Evolutionary conservation across 92 coral and sea anemone species (phyloP), one percentile per base, ranked within the genome.

Genomic region (Heliopora coerulea): DNA sequence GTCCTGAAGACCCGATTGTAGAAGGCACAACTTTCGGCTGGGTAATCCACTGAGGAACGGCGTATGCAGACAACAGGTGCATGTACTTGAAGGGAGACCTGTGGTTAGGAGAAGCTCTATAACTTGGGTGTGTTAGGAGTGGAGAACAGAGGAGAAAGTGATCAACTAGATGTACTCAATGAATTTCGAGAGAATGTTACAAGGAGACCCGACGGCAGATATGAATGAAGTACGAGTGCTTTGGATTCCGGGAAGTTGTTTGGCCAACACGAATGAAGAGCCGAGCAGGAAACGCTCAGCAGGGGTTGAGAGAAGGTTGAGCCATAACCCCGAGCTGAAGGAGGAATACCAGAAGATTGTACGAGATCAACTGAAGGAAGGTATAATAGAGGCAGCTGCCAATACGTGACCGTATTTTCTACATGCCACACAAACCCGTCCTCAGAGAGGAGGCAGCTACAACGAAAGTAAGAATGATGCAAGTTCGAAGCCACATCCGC

Each of bases 21-120:
- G 89, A 85, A 40, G 89, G 86, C 20, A 86, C 86, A 14, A 69
- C 80, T 66, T 86, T 86, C 48, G 82, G 87, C 31, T 86, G 86
- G 86, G 69, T 85, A 21, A 75, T 86, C 30, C 90, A 72, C 33
- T 83, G 83, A 34, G 86, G 83, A 11, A 30, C 56, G 23, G 83
- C 82, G 23, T 82, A 82, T 56, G 70, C 81, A n/a, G 84, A 82
- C 68, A 68, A 49, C 19, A 54, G 20, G 8, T 84, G 88, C 34
- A 80, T 80, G 91, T n/a, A n/a, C n/a, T n/a, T n/a, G n/a, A n/a
- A n/a, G n/a, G 50, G 83, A 83, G 60, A 29, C 18, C 28, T 26
- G 65, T 33, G 88, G 79, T 26, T 84, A 80, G 24, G 81, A 68
- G 49, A 31, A 27, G 48, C 58, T 84, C 52, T 80, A 80, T 74